Conservation (phyloP, 1,140 invertebrate species). For the Teleopsis dalmanni region DNA sequence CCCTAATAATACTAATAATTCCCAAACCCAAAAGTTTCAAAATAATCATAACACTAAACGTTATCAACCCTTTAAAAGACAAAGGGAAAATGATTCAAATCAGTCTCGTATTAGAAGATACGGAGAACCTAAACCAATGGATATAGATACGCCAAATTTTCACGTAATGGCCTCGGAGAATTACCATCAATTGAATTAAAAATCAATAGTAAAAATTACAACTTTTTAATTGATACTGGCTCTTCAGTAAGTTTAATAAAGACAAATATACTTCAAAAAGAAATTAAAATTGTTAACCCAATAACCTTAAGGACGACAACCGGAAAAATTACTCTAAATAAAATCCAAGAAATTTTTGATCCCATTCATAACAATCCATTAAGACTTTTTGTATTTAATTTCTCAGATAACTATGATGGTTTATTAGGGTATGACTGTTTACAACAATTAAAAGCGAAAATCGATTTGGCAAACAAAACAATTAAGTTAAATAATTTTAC, state of each 20-base stretch:
- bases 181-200: neutral
- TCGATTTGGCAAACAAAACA: neutral
- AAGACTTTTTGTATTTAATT: neutral
- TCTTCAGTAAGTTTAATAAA: constrained; percentile 1
- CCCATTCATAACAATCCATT: too few relatives aligned
- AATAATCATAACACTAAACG: neutral
- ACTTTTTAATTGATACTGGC: neutral
- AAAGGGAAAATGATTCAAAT: neutral
- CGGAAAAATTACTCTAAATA: neutral
- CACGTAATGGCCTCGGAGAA: neutral
- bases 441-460: neutral
- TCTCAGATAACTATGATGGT: neutral
- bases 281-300: neutral
- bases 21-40: neutral
- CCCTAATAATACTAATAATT: neutral
- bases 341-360: neutral
- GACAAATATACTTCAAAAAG: neutral
- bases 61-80: neutral
- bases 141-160: neutral
- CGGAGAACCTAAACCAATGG: neutral
- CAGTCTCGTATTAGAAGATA: neutral
- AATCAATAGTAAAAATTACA: neutral
- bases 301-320: neutral
- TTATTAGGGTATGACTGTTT: neutral
- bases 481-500: neutral